Conservation (phyloP, 2,113 vertebrate genomes). For the Otis tarda region DNA sequence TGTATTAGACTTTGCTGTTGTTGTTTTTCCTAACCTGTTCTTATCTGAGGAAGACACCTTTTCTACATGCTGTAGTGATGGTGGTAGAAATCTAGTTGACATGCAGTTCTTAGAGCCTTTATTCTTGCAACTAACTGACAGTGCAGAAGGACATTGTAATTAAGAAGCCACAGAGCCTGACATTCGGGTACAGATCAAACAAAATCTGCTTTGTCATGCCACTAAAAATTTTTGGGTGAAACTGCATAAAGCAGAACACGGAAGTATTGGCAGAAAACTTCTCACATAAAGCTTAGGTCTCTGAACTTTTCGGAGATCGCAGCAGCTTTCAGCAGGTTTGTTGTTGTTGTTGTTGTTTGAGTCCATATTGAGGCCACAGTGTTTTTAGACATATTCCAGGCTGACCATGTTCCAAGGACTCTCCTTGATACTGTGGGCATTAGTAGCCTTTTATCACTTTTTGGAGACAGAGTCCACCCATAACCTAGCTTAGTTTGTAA, state of each 20-base stretch:
- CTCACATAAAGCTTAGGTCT: not conserved
- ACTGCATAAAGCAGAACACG: not conserved
- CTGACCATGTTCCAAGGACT: not conserved
- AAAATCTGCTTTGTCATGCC: not conserved
- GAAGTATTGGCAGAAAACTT: not conserved
- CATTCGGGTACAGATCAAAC: not conserved
- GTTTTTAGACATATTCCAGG: accelerated
- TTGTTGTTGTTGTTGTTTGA: not conserved
- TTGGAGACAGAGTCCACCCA: not conserved
- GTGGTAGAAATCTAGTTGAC: not conserved
- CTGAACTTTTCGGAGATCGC: not conserved
- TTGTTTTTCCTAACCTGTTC: not conserved
- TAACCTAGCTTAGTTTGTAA: not conserved
- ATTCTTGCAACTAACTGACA: not conserved
- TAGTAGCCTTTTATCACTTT: not conserved
- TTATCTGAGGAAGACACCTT: not conserved
- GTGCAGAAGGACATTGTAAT: not conserved
- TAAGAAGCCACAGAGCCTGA: not conserved
- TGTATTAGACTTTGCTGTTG: not conserved
- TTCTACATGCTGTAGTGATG: not conserved
- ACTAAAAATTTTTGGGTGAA: not conserved
- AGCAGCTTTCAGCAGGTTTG: not conserved
- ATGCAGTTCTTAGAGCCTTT: not conserved
- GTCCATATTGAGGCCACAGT: not conserved
- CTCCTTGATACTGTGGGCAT: not conserved